Evolutionary conservation across 2,797 vertebrate species (phyloP).

Genomic region (Pteropus rufus): DNA sequence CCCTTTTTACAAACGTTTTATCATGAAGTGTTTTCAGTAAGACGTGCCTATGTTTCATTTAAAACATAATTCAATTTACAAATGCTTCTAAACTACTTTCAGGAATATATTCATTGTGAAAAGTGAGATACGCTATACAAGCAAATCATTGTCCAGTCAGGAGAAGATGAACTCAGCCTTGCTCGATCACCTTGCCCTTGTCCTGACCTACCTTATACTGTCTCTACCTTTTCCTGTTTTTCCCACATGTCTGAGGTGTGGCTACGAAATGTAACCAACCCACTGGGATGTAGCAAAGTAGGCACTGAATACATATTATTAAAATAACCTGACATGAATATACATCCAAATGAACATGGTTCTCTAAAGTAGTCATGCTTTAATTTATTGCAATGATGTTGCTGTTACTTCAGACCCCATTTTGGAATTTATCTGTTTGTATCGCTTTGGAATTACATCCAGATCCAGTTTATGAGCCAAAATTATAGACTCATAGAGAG

Average conservation of each 20-base stretch:
- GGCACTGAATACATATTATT: background rate
- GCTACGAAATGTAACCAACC: conserved; percentile 4
- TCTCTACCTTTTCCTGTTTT: background rate
- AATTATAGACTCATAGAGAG: conserved; percentile 25
- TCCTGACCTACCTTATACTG: background rate
- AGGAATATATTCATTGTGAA: background rate
- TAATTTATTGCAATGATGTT: conserved; percentile 46
- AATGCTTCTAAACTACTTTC: background rate
- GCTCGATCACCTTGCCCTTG: background rate
- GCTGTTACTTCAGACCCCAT: conserved; percentile 44
- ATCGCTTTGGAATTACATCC: conserved; percentile 63
- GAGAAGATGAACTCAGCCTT: background rate
- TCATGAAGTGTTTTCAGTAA: background rate
- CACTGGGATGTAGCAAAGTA: background rate
- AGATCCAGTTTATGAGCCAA: conserved; percentile 55
- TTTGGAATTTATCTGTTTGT: conserved; percentile 59
- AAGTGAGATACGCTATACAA: background rate
- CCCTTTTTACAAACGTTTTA: conserved; percentile 10
- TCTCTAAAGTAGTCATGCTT: conserved; percentile 27
- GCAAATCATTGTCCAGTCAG: background rate
- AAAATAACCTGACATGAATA: background rate
- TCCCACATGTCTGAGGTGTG: background rate
- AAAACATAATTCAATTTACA: conserved; percentile 23
- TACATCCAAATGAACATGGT: conserved; percentile 11
- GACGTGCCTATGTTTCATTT: background rate